Percentiles rank a stretch among this genome's conserved stretches.
These are phyloP conservation scores for Sycophaga agraensis DNA, from an alignment of 1,140 invertebrate species.

Conservation along the genomic window DNA sequence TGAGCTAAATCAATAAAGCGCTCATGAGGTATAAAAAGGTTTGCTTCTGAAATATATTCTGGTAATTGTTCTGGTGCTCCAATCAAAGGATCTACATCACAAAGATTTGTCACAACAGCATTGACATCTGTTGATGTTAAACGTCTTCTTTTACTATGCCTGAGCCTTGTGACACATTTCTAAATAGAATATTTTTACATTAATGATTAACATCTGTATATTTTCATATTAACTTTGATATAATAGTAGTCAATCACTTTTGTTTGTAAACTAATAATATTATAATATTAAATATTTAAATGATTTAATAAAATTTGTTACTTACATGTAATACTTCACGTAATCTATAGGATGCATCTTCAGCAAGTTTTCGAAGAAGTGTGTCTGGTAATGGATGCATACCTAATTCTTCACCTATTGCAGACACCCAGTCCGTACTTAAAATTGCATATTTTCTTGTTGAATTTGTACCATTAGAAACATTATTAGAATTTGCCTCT, in stretches of 20 bases:
- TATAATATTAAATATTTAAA: background rate
- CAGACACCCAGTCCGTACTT: constrained; percentile 53
- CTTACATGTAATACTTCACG: constrained; percentile 53
- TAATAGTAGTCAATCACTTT: too few relatives aligned
- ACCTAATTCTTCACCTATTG: constrained; percentile 54
- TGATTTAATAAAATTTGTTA: too few relatives aligned
- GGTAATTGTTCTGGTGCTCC: constrained; percentile 49
- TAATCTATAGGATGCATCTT: constrained; percentile 55
- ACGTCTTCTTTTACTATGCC: constrained; percentile 50
- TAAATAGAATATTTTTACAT: constrained; percentile 26
- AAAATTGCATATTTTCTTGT: constrained; percentile 51
- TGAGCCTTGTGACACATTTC: constrained; percentile 56
- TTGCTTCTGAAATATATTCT: constrained; percentile 50
- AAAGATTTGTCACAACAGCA: constrained; percentile 51
- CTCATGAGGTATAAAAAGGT: constrained; percentile 52
- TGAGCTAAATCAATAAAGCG: constrained; percentile 44
- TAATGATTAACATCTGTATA: background rate
- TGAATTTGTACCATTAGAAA: constrained; percentile 42
- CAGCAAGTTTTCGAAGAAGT: constrained; percentile 47
- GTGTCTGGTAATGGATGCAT: constrained; percentile 50
- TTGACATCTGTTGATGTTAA: constrained; percentile 51
- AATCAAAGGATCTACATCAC: constrained; percentile 50
- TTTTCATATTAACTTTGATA: too few relatives aligned
- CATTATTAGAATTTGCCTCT: constrained; percentile 42
- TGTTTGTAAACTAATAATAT: background rate